Evolutionary conservation across 2,888 invertebrate genomes (phyloP), one percentile per base, ranked within the genome.

Genomic region (Cepaea hortensis): DNA sequence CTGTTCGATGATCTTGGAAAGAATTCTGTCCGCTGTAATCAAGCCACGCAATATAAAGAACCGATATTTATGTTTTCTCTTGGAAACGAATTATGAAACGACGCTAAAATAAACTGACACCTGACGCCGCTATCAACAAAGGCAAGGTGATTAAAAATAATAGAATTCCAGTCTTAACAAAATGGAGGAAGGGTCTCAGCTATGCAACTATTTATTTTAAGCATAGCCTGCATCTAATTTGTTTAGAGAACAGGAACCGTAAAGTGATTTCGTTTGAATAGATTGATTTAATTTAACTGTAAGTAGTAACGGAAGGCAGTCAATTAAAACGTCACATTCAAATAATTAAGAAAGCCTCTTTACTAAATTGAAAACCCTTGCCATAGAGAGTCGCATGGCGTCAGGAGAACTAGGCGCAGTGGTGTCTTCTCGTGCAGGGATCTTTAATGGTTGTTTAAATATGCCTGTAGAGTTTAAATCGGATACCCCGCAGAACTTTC

Each of bases 401-500:
- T 46, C 79, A 23, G 35, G 62, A 6, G 13, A n/a, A 2, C 4
- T 11, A 62, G 77, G 13, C 6, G 13, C 62, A 79, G 62, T 18
- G 15, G 18, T 79, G 35, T 62, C 23, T 62, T 18, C 35, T 79
- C 35, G 13, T 62, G 62, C 79, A 13, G 35, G 35, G 23, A 79
- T 6, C 62, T 79, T 62, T 79, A 79, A 79, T 79, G 79, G 79
- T 13, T 79, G 62, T 46, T 62, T 79, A 62, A 79, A 79, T 79
- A 79, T 62, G 79, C 46, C 79, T 65, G 79, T 79, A 18, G 23
- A 7, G 35, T 65, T 35, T 4, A 62, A 13, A 79, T 79, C 79
- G 23, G 79, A 62, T 79, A 79, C 79, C 62, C 50, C 20, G 7
- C 70, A 81, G 70, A 61, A 50, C 73, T 50, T 72, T 35, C 50